Percentiles rank a stretch among this genome's conserved stretches.
These are phyloP conservation scores for Spea bombifrons DNA, from an alignment of 2,113 vertebrate species.

Conservation along the genomic window DNA sequence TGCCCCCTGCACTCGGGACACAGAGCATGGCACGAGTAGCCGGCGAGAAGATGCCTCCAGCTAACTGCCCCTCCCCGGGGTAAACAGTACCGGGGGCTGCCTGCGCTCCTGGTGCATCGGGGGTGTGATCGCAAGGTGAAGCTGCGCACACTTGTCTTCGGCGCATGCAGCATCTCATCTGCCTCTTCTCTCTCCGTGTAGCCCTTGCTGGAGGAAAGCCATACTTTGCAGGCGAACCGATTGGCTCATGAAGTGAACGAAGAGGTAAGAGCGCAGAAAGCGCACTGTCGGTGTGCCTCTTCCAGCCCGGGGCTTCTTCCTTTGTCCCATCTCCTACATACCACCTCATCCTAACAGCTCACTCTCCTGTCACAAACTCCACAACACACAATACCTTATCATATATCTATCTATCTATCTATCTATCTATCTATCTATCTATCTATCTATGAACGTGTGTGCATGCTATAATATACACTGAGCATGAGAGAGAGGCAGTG, in stretches of 20 bases:
- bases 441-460: no score
- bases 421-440: no score
- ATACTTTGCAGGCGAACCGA: constrained; percentile 69
- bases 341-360: neutral
- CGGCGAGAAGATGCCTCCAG: neutral
- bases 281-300: fast-evolving
- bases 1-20: neutral
- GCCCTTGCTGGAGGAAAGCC: constrained; percentile 77
- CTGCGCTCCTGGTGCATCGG: neutral
- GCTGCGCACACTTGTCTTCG: no score
- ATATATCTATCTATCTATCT: no score
- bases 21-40: neutral
- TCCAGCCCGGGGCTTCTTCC: neutral
- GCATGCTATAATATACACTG: no score
- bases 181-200: constrained; percentile 60
- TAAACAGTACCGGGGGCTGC: neutral
- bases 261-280: constrained; percentile 74
- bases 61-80: neutral
- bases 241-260: constrained; percentile 77
- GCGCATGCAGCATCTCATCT: constrained; percentile 29
- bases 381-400: neutral
- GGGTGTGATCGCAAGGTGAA: neutral
- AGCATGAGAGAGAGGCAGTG: no score
- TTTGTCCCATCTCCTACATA: neutral
- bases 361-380: neutral